Evolutionary conservation across 2,113 vertebrate genomes (phyloP).

Genomic region (Cynocephalus volans): DNA sequence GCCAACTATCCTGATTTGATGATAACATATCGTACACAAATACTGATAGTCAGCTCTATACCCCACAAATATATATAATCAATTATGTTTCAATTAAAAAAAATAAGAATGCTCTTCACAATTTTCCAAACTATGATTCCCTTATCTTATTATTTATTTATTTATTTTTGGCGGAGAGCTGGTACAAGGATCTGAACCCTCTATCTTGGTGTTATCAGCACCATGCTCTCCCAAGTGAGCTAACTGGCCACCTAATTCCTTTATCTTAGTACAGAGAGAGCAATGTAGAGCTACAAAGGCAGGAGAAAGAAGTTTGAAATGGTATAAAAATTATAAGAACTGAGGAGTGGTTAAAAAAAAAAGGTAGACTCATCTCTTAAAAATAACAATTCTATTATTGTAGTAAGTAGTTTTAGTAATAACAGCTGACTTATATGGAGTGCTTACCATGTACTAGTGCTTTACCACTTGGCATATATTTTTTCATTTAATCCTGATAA

Average conservation of each 20-base stretch:
- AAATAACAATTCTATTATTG: not conserved
- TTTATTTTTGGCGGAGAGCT: no score
- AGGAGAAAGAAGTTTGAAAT: constrained; percentile 46
- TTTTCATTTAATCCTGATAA: not conserved
- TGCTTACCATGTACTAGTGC: not conserved
- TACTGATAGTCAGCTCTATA: no score
- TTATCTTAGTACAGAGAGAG: not conserved
- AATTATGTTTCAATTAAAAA: no score
- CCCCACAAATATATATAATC: no score
- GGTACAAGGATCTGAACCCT: not conserved
- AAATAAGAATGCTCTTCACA: no score
- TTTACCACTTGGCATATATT: not conserved
- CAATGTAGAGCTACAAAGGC: not conserved
- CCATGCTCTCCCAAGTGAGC: not conserved
- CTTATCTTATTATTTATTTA: no score
- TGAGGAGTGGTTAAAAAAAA: not conserved
- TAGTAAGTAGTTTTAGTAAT: not conserved
- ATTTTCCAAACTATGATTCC: no score
- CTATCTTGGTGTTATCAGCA: no score
- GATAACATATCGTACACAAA: no score
- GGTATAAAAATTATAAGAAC: constrained; percentile 2
- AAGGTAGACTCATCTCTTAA: not conserved
- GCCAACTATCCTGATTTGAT: no score
- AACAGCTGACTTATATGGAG: not conserved
- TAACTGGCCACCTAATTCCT: not conserved